Evolutionary conservation across 2,888 invertebrate genomes (phyloP), one percentile per base, ranked within the genome.

Genomic region (Drosophila recens): DNA sequence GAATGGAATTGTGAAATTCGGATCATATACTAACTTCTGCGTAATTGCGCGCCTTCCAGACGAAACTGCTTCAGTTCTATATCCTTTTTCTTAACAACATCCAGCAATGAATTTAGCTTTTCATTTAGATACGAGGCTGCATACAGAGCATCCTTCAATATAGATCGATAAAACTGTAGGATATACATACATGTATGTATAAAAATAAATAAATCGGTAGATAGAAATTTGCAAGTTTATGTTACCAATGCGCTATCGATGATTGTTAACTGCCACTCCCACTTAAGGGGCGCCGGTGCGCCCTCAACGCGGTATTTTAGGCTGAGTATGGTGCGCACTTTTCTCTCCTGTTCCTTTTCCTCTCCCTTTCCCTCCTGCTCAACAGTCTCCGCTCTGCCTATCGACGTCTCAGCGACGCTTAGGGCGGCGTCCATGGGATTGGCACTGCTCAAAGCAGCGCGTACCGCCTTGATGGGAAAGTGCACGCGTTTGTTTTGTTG

Each of bases 11-110:
- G 6, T 43, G 0, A 0, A 11, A 20, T 11, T 20, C 2, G 11
- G 4, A 17, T 33, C 6, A 8, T 8, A 9, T 23, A 74, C 81
- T 72, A 73, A 92, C 92, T 80, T 76, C 91, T 79, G 34, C 80
- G 79, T 20, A 92, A 63, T 20, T 82, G 53, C 15, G 79, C 84
- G 5, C 91, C 91, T 53, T 93, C 92, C 0, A 45, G 54, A 51
- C 84, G 89, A 56, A 90, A 92, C 54, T 92, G 91, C 2, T 79
- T 72, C 1, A 92, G 75, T 73, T 92, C 93, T 0, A 71, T 46
- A 53, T 92, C 93, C 57, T 93, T 92, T 51, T 90, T 89, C 1
- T 67, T 70, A 9, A 92, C 57, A 6, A 81, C 69, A 0, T 87
- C 77, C 2, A 85, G 70, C 27, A 91, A 63, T 17, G 80, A 70